Evolutionary conservation across 2,888 invertebrate species (phyloP).

Genomic region (Apodemia zela): DNA sequence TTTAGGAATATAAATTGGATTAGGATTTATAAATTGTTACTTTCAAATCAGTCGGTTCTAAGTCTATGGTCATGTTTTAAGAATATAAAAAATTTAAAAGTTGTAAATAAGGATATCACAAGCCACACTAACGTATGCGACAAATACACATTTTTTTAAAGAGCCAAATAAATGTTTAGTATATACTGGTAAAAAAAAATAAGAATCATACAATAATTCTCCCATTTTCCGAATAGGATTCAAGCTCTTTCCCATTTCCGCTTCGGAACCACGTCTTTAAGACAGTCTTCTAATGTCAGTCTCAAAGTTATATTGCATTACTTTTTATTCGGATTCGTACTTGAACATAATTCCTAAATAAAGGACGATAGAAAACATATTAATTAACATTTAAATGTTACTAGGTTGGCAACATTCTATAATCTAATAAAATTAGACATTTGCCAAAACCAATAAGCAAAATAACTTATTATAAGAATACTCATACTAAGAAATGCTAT

Average conservation of each 20-base stretch:
- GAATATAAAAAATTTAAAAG: conserved; percentile 8
- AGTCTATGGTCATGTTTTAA: conserved; percentile 4
- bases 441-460: conserved; percentile 58
- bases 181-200: conserved; percentile 2
- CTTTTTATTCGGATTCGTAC: conserved; percentile 44
- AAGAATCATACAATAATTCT: conserved; percentile 3
- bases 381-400: neutral
- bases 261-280: conserved; percentile 57
- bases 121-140: conserved; percentile 1
- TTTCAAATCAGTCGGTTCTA: conserved; percentile 21
- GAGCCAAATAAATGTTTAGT: conserved; percentile 9
- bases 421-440: conserved; percentile 40
- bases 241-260: conserved; percentile 32
- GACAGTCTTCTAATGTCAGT: conserved; percentile 80
- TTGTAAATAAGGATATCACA: conserved; percentile 14
- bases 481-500: conserved; percentile 50
- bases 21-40: conserved; percentile 19
- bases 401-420: neutral
- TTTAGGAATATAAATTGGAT: conserved; percentile 27
- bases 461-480: conserved; percentile 63
- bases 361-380: neutral
- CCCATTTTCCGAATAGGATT: conserved; percentile 24
- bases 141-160: neutral
- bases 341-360: conserved; percentile 9
- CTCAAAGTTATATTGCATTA: conserved; percentile 78